Percentiles rank a stretch among this genome's conserved stretches.
Conservation (phyloP, 2,888 invertebrate species). For the Nebria salina region DNA sequence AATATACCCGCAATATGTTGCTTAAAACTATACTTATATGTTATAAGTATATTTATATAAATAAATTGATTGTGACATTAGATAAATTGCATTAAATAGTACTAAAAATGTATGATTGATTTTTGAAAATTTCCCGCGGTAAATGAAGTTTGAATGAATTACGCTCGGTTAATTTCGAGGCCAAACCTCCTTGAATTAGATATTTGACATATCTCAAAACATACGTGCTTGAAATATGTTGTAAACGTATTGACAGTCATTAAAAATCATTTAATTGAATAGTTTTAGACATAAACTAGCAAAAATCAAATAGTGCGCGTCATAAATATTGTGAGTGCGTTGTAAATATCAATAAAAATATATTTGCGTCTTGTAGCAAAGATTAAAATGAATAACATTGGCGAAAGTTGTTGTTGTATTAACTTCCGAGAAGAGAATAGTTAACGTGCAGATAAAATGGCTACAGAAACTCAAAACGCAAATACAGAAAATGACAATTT, state of each 20-base stretch:
- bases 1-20: neutral
- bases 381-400: slow-evolving; percentile 5
- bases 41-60: too few species aligned
- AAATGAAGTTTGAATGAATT: slow-evolving; percentile 50
- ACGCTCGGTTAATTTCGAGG: slow-evolving; percentile 49
- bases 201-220: slow-evolving; percentile 55
- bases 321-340: slow-evolving; percentile 18
- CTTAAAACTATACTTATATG: neutral
- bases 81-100: neutral
- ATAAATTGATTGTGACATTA: neutral
- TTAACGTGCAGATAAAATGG: slow-evolving; percentile 49
- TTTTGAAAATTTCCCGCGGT: neutral
- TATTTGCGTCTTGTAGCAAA: neutral
- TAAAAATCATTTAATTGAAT: slow-evolving; percentile 27
- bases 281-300: slow-evolving; percentile 6
- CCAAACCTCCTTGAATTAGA: slow-evolving; percentile 55
- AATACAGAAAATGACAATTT: slow-evolving; percentile 56
- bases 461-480: slow-evolving; percentile 49
- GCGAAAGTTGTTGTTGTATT: neutral
- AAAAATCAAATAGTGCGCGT: slow-evolving; percentile 22
- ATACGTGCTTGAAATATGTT: slow-evolving; percentile 51
- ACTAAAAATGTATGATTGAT: neutral
- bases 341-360: neutral
- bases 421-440: slow-evolving; percentile 31
- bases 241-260: slow-evolving; percentile 46